Conservation (phyloP, 2,888 invertebrate genomes). For the Xanthorhoe spadicearia region DNA sequence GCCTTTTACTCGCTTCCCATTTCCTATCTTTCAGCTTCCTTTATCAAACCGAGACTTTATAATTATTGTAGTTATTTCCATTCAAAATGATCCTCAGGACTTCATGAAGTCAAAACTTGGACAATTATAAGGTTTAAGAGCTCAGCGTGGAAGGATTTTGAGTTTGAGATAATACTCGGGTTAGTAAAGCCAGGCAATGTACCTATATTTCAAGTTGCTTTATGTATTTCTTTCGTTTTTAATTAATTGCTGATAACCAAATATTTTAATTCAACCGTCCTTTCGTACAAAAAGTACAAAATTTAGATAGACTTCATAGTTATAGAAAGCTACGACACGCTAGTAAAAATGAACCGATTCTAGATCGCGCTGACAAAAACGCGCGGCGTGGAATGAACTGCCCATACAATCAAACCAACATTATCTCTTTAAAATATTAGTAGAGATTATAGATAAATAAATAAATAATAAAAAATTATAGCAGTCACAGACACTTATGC, state of each 20-base stretch:
- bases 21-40: slow-evolving; percentile 51
- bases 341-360: too few relatives aligned
- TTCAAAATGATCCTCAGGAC: slow-evolving; percentile 39
- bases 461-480: too few relatives aligned
- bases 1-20: slow-evolving; percentile 15
- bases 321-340: too few relatives aligned
- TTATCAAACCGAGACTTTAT: slow-evolving; percentile 63
- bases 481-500: too few relatives aligned
- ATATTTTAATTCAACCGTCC: too few relatives aligned
- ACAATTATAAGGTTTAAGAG: slow-evolving; percentile 51
- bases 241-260: background rate
- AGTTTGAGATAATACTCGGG: slow-evolving; percentile 23
- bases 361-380: too few relatives aligned
- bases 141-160: slow-evolving; percentile 33
- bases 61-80: slow-evolving; percentile 63
- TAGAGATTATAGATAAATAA: too few relatives aligned
- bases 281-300: too few relatives aligned
- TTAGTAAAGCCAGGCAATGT: slow-evolving; percentile 2
- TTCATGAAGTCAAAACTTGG: slow-evolving; percentile 56
- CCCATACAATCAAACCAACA: too few relatives aligned
- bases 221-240: background rate
- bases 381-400: too few relatives aligned
- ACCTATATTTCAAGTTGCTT: background rate
- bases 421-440: too few relatives aligned
- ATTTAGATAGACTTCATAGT: too few relatives aligned